Conservation (phyloP, 2,797 vertebrate genomes). For the Brotula barbata region DNA sequence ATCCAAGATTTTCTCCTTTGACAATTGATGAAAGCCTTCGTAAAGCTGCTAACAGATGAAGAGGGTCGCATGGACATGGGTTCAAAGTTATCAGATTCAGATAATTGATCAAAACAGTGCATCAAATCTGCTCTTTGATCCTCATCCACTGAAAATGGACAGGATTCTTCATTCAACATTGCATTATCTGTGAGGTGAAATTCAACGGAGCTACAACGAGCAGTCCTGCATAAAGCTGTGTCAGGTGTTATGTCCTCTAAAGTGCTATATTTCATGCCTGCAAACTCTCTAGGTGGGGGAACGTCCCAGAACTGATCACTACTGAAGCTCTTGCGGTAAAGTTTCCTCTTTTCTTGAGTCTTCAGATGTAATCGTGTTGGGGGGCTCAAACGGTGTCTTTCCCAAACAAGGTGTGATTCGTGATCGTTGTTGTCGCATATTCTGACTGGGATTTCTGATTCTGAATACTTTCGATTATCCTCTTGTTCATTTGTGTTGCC, state of each 20-base stretch:
- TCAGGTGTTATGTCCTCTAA: constrained; percentile 66
- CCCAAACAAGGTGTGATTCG: constrained; percentile 58
- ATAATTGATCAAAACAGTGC: constrained; percentile 55
- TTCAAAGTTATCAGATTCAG: constrained; percentile 57
- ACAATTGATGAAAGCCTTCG: constrained; percentile 65
- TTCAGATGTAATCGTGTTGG: constrained; percentile 53
- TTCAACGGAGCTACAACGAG: constrained; percentile 21
- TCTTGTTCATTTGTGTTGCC: constrained; percentile 39
- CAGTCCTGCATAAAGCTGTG: constrained; percentile 57
- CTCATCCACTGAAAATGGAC: constrained; percentile 44
- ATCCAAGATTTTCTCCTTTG: constrained; percentile 60
- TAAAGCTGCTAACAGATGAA: constrained; percentile 66
- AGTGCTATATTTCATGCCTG: constrained; percentile 59
- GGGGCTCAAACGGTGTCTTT: constrained; percentile 50
- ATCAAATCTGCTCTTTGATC: constrained; percentile 31
- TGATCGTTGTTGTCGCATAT: constrained; percentile 27
- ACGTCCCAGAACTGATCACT: constrained; percentile 56
- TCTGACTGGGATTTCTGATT: constrained; percentile 33
- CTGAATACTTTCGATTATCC: neutral
- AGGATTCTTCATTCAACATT: constrained; percentile 35
- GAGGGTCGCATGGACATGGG: constrained; percentile 56
- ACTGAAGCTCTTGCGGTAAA: constrained; percentile 40
- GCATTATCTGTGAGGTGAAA: constrained; percentile 1
- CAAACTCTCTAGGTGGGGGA: constrained; percentile 76
- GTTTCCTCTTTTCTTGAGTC: constrained; percentile 44